These are phyloP conservation scores for Erythrocercus mccallii DNA, from an alignment of 2,113 vertebrate genomes.

Conservation along the genomic window DNA sequence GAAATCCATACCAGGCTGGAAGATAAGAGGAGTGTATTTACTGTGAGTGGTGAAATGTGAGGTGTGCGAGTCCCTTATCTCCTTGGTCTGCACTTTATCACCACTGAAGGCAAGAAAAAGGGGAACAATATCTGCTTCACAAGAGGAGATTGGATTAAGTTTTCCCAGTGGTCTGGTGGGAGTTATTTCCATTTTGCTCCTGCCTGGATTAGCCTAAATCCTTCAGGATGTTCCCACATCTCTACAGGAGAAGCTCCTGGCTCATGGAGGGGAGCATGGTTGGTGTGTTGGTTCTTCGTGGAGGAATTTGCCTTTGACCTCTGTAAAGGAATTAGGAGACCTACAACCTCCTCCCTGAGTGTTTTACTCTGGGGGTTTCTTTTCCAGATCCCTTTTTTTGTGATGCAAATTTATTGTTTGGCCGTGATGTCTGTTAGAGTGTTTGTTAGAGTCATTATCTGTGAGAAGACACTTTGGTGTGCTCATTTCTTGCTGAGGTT, in stretches of 20 bases:
- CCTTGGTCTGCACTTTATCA: conserved; percentile 51
- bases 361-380: neutral
- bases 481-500: neutral
- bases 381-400: neutral
- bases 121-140: conserved; percentile 26
- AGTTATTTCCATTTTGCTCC: neutral
- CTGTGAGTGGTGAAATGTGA: neutral
- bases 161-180: neutral
- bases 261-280: neutral
- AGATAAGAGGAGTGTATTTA: conserved; percentile 53
- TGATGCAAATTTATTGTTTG: neutral
- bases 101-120: conserved; percentile 5
- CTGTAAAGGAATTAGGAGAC: neutral
- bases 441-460: neutral
- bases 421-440: neutral
- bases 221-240: neutral
- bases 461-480: neutral
- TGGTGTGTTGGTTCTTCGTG: fast-evolving
- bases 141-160: conserved; percentile 48
- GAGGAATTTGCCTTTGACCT: neutral
- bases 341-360: neutral
- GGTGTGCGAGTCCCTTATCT: neutral
- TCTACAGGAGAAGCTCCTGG: neutral
- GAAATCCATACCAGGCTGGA: conserved; percentile 43
- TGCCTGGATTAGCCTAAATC: neutral